Base-by-base conservation (phyloP, 37 sponge, comb jelly and placozoan species). In the Corticium candelabrum region DNA sequence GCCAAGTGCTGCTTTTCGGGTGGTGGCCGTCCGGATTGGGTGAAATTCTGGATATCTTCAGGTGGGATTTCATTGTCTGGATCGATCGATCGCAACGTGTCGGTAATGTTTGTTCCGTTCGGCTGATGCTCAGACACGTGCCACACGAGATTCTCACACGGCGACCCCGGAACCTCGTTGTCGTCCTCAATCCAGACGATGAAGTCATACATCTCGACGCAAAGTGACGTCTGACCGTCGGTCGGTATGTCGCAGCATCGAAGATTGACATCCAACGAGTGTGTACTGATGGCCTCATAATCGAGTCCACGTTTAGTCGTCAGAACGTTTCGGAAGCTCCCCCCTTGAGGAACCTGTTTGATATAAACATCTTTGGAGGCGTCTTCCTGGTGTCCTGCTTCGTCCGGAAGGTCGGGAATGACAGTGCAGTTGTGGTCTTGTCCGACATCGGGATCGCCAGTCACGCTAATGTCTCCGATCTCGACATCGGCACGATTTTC, bases 361-460 rank as follows among this genome's bases (percentile, higher is more conserved):
- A n/a, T n/a, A n/a, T n/a, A n/a, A 11, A 21, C 21, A 50, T 50
- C 62, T 21, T 11, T 50, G 15, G 62, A 50, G 21, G 62, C 62
- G 62, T 70, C 29, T 7, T 70, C 5, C 36, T 70, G 4, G 62
- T 70, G 73, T 35, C 73, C 73, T 7, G 33, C 36, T 32, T 35
- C 29, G 5, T 4, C 29, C 35, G 7, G 73, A 7, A 32, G 5
- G 36, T 70, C 73, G 73, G 62, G 15, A 11, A 70, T 35, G 36
- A 70, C 36, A 7, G 73, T 29, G 73, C 73, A 70, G 36, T 70
- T 70, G 73, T 70, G 73, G 4, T 4, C 73, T 15, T 70, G 73
- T 4, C 73, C 73, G 7, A 70, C 73, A 32, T 70, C 73, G 35
- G 73, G 73, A 70, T 70, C 73, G 15, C 62, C 62, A 34, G 73